Evolutionary conservation across 1,140 invertebrate species (phyloP).

Genomic region (Chelonus insularis): DNA sequence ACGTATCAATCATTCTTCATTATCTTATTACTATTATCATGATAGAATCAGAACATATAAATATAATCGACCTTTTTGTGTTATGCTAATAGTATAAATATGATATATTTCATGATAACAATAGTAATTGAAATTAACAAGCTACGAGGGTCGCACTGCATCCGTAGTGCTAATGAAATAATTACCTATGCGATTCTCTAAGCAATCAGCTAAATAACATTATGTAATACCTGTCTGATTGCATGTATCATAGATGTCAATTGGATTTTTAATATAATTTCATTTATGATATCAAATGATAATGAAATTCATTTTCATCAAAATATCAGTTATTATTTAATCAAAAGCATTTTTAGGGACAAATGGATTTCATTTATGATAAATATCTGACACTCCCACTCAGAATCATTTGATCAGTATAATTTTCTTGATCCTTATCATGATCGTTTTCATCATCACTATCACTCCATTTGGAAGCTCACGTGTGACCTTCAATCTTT

Average conservation of each 20-base stretch:
- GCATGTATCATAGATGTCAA: no score
- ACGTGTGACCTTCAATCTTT: slow-evolving; percentile 29
- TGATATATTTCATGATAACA: slow-evolving; percentile 23
- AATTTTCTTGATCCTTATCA: slow-evolving; percentile 7
- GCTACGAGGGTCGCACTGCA: slow-evolving; percentile 37
- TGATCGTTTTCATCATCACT: slow-evolving; percentile 4
- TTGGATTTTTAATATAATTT: no score
- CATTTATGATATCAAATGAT: no score
- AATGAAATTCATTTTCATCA: no score
- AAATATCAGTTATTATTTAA: no score
- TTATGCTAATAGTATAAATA: slow-evolving; percentile 21
- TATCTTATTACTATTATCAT: slow-evolving; percentile 3
- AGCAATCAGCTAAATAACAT: background rate
- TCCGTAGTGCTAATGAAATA: slow-evolving; percentile 46
- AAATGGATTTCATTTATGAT: background rate
- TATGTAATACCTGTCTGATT: background rate
- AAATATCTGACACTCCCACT: background rate
- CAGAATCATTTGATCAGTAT: background rate
- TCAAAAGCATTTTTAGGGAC: no score
- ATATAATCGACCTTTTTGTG: slow-evolving; percentile 24
- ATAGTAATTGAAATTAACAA: slow-evolving; percentile 45
- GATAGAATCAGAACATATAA: no score
- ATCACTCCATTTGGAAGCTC: slow-evolving; percentile 6
- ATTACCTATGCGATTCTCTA: slow-evolving; percentile 38
- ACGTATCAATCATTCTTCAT: slow-evolving; percentile 1